Conservation (phyloP, 2,888 invertebrate genomes). For the Nephrotoma guestfalica region DNA sequence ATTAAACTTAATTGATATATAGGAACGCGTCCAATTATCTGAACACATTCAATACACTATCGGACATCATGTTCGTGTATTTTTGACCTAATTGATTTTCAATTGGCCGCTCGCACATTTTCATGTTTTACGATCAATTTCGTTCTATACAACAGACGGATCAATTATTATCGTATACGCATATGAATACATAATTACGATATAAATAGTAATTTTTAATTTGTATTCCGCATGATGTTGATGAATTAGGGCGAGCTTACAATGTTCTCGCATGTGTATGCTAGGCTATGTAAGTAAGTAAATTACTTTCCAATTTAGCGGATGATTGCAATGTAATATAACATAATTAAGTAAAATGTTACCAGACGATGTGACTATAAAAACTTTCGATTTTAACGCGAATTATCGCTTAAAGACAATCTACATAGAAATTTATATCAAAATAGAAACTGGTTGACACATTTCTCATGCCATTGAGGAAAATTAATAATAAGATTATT, state of each 20-base stretch:
- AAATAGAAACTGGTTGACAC: neutral
- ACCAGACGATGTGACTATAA: neutral
- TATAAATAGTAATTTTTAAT: neutral
- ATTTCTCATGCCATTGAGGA: neutral
- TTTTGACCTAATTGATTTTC: neutral
- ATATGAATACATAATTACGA: neutral
- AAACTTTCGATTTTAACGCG: neutral
- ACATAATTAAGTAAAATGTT: neutral
- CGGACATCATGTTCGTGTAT: neutral
- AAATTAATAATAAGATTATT: neutral
- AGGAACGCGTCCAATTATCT: neutral
- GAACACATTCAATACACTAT: neutral
- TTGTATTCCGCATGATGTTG: neutral
- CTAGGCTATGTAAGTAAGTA: neutral
- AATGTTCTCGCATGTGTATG: neutral
- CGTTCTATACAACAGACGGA: neutral
- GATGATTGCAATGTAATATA: neutral
- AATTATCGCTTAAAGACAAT: neutral
- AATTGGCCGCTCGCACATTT: neutral
- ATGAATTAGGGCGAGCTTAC: neutral
- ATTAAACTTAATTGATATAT: neutral
- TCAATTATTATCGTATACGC: neutral
- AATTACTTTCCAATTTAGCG: neutral
- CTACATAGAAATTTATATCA: neutral
- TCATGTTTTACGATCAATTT: neutral